These are phyloP conservation scores for Neoitamus cyanurus DNA, from an alignment of 2,888 invertebrate species.

Conservation along the genomic window DNA sequence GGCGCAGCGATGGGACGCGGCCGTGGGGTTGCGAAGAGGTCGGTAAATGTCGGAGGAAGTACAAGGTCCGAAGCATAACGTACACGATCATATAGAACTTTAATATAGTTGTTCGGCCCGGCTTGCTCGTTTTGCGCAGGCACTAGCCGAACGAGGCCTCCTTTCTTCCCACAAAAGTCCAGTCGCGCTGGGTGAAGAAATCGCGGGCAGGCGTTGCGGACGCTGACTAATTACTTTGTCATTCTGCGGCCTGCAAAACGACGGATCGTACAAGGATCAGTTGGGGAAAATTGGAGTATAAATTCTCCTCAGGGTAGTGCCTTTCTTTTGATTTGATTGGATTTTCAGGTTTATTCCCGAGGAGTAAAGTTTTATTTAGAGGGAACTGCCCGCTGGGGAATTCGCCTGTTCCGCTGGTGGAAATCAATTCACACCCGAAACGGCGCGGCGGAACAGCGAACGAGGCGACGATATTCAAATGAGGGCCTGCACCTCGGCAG, in stretches of 20 bases:
- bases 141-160: background rate
- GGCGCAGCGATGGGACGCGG: background rate
- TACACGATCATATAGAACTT: constrained; percentile 36
- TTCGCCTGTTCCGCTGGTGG: background rate
- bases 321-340: background rate
- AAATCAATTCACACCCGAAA: constrained; percentile 11
- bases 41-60: constrained; percentile 19
- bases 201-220: background rate
- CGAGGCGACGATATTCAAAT: constrained; percentile 29
- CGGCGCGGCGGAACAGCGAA: background rate
- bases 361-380: background rate
- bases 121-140: background rate
- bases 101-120: constrained; percentile 41
- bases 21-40: background rate
- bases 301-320: background rate
- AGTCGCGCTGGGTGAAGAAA: background rate
- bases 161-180: background rate
- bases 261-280: background rate
- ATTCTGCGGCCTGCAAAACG: background rate
- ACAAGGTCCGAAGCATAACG: constrained; percentile 13
- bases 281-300: background rate
- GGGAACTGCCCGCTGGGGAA: background rate
- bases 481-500: constrained; percentile 2
- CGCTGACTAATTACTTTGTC: background rate
- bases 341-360: background rate